Evolutionary conservation across 1,140 invertebrate species (phyloP).

Genomic region (Drosophila melanogaster): DNA sequence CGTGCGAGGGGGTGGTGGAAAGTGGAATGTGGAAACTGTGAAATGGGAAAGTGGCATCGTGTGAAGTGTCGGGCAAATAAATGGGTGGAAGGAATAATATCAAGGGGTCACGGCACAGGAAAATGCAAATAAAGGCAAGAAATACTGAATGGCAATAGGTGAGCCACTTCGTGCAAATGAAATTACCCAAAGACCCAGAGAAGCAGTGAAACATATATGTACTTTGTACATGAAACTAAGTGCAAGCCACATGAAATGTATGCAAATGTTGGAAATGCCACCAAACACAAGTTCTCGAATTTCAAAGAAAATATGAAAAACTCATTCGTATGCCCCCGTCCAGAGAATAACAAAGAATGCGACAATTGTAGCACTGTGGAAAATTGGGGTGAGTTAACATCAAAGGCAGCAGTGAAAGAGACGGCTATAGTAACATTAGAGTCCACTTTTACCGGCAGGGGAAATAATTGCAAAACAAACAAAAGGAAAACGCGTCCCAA

Average conservation of each 20-base stretch:
- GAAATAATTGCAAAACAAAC: constrained; percentile 75
- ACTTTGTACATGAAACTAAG: constrained; percentile 8
- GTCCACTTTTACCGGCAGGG: constrained; percentile 41
- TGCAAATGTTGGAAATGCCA: constrained; percentile 33
- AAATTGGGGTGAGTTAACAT: constrained; percentile 19
- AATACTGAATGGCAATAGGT: constrained; percentile 18
- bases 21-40: constrained; percentile 15
- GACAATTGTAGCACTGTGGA: constrained; percentile 20
- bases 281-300: constrained; percentile 53
- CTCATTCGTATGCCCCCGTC: neutral
- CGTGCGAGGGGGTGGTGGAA: neutral
- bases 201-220: constrained; percentile 23
- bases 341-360: constrained; percentile 14
- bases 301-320: constrained; percentile 57
- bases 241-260: constrained; percentile 43
- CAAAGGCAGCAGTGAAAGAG: constrained; percentile 22
- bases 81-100: constrained; percentile 46
- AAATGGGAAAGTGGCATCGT: constrained; percentile 50
- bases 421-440: constrained; percentile 28
- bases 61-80: constrained; percentile 73
- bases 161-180: constrained; percentile 43
- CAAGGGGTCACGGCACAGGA: constrained; percentile 20
- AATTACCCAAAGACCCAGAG: constrained; percentile 44
- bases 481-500: constrained; percentile 34
- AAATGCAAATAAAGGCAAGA: constrained; percentile 31